These are phyloP conservation scores for Ceyx melanurus DNA, from an alignment of 2,113 vertebrate species.

Conservation along the genomic window DNA sequence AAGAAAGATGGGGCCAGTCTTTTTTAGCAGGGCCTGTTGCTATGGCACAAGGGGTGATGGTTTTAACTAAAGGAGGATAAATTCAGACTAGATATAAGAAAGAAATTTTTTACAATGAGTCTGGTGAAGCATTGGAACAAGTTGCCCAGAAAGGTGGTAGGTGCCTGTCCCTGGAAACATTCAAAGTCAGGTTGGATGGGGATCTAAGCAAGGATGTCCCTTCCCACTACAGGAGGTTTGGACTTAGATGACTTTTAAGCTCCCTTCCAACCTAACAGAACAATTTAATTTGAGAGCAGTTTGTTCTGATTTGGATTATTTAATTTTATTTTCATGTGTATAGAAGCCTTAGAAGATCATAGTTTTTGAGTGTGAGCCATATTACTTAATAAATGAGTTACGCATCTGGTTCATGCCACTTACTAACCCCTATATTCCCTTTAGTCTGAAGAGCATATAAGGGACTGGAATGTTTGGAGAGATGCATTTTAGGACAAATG, in stretches of 20 bases:
- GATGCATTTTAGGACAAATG: background rate
- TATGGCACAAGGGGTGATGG: background rate
- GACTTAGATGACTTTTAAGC: background rate
- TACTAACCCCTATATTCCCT: background rate
- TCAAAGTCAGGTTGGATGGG: background rate
- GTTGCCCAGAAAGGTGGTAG: background rate
- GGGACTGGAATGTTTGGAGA: background rate
- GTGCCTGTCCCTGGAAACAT: background rate
- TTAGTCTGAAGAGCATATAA: background rate
- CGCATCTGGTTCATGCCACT: background rate
- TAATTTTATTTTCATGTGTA: background rate
- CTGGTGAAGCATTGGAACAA: background rate
- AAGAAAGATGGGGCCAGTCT: background rate
- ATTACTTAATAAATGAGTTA: background rate
- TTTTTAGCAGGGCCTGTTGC: background rate
- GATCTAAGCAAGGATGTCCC: background rate
- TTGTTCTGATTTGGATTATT: background rate
- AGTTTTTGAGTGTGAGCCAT: background rate
- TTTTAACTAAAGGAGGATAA: background rate
- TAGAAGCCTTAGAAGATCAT: background rate
- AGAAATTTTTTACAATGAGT: background rate
- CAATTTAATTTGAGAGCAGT: background rate
- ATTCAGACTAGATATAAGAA: background rate
- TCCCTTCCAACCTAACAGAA: background rate
- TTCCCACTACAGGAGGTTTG: background rate